phyloP scores from a whole-genome alignment of 2,113 vertebrate species.

The Orcinus orca region DNA sequence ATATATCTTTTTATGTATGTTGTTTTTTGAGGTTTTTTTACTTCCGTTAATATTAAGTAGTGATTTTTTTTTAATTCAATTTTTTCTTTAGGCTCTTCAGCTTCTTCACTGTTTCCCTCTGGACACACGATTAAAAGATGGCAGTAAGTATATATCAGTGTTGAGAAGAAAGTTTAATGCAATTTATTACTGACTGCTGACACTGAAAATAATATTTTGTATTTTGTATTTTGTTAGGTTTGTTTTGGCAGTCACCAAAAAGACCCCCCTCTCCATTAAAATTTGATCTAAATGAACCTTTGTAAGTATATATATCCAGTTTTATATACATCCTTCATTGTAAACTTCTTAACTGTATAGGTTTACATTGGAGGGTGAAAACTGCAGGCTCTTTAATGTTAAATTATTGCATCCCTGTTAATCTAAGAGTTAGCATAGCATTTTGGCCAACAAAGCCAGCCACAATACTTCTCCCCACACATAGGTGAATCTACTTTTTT shows the following conservation, averaged over 20 bases:
- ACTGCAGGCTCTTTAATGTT: background rate
- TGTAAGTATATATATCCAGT: constrained; percentile 88
- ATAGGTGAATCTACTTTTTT: background rate
- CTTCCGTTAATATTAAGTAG: background rate
- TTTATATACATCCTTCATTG: background rate
- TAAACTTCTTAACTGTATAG: background rate
- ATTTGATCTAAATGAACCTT: constrained; percentile 92
- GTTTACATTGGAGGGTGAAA: background rate
- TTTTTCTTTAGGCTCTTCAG: constrained; percentile 90
- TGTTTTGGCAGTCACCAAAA: constrained; percentile 99
- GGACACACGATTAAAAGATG: constrained; percentile 96
- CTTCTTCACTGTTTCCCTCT: constrained; percentile 97
- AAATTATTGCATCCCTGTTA: background rate
- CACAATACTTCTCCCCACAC: background rate
- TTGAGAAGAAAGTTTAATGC: background rate
- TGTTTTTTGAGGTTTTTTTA: background rate
- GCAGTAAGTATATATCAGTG: constrained; percentile 89
- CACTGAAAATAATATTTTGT: constrained; percentile 38
- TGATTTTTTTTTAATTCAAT: background rate
- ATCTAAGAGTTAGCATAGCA: background rate
- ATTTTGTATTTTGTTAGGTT: constrained; percentile 84
- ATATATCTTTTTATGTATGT: background rate
- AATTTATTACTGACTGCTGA: background rate
- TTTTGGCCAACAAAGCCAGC: background rate
- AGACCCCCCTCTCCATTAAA: constrained; percentile 93